phyloP scores from a whole-genome alignment of 2,797 vertebrate species.

The Sebastes minor region DNA sequence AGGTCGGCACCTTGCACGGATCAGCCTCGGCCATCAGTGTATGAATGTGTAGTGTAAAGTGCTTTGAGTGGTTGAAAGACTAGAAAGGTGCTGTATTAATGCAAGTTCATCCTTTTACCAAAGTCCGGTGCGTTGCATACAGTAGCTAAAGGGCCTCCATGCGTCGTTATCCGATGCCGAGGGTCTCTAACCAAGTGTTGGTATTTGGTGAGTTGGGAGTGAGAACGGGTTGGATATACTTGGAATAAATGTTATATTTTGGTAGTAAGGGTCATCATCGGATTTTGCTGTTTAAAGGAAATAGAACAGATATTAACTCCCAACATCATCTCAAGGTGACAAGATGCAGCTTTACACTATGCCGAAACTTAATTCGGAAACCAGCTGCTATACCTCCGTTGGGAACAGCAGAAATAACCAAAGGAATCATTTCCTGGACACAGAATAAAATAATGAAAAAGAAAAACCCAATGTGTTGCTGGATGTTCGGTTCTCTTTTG shows the following conservation, averaged over 20 bases:
- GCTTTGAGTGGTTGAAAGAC: too few relatives aligned
- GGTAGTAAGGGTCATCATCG: background rate
- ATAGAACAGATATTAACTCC: background rate
- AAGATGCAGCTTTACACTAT: background rate
- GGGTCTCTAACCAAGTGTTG: accelerated
- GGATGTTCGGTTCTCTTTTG: background rate
- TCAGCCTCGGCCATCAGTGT: too few relatives aligned
- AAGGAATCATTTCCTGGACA: background rate
- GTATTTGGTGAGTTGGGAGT: accelerated
- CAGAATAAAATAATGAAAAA: background rate
- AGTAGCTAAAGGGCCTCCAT: too few relatives aligned
- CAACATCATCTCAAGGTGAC: background rate
- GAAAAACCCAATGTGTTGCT: background rate
- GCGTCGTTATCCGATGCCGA: too few relatives aligned
- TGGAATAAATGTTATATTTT: background rate
- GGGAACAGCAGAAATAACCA: background rate
- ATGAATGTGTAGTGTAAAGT: too few relatives aligned
- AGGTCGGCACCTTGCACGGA: too few relatives aligned
- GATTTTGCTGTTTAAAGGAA: background rate
- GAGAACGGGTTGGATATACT: background rate
- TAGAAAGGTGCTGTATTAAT: too few relatives aligned
- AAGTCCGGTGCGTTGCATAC: too few relatives aligned
- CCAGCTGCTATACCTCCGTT: too few relatives aligned
- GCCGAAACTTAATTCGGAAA: background rate
- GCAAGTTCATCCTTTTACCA: too few relatives aligned